Conservation (phyloP, 2,888 invertebrate species). For the Leptinotarsa rubiginosa region DNA sequence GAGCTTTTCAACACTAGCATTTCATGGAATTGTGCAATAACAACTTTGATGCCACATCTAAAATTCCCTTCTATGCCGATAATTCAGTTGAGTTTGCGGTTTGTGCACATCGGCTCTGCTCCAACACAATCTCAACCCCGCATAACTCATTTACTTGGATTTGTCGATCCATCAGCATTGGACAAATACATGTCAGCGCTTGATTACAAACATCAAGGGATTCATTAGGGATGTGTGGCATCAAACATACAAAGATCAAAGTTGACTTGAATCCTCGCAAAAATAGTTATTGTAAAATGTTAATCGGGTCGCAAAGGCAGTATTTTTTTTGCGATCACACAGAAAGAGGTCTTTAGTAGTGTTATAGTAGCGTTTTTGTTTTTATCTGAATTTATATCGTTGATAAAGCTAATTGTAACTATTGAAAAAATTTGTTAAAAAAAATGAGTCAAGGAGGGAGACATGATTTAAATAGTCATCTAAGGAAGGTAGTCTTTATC, state of each 20-base stretch:
- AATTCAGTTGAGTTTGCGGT: conserved; percentile 3
- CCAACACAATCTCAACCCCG: background rate
- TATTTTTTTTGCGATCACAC: conserved; percentile 6
- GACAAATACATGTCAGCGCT: background rate
- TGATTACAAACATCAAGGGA: conserved; percentile 15
- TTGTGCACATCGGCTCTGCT: background rate
- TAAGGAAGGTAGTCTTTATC: conserved; percentile 39
- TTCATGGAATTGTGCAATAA: conserved; percentile 37
- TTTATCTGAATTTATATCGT: conserved; percentile 14
- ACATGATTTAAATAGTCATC: conserved; percentile 36
- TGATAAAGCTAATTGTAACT: conserved; percentile 28
- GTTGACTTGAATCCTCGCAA: conserved; percentile 11
- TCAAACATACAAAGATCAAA: conserved; percentile 15
- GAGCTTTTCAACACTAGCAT: conserved; percentile 29
- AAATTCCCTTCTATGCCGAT: background rate
- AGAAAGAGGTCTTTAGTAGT: conserved; percentile 11
- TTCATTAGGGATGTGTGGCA: conserved; percentile 6
- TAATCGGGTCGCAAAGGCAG: conserved; percentile 7
- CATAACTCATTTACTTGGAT: conserved; percentile 8
- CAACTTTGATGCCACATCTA: conserved; percentile 25
- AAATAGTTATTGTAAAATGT: conserved; percentile 11
- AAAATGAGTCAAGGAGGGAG: conserved; percentile 32
- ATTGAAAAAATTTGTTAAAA: conserved; percentile 25
- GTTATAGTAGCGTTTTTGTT: conserved; percentile 17
- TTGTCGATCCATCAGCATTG: conserved; percentile 3